Conservation (phyloP, 2,797 vertebrate species). For the Falco rusticolus region DNA sequence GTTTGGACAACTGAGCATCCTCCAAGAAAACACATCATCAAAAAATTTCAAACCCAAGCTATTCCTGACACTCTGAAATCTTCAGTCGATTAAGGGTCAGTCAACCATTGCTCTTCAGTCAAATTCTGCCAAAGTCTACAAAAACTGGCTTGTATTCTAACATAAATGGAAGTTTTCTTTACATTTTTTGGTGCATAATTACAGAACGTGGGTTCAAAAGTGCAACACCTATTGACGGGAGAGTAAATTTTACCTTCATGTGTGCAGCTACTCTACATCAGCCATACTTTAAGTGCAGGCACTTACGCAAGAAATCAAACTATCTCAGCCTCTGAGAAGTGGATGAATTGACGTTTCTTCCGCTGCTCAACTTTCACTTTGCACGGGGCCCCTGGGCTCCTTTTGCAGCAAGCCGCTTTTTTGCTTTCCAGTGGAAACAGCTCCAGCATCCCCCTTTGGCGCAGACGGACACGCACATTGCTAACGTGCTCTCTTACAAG, state of each 20-base stretch:
- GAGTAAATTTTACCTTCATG: neutral
- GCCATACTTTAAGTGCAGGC: neutral
- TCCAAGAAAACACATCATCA: neutral
- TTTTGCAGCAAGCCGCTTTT: neutral
- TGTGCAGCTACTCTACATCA: neutral
- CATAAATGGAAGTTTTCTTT: neutral
- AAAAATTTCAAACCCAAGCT: neutral
- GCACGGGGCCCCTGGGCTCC: neutral
- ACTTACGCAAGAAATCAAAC: neutral
- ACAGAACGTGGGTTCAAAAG: neutral
- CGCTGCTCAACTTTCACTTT: neutral
- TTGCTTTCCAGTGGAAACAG: neutral
- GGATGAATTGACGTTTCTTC: conserved; percentile 37
- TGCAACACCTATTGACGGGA: neutral
- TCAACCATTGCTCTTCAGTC: neutral
- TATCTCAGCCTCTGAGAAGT: neutral
- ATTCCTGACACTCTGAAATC: fast-evolving
- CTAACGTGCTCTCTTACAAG: neutral
- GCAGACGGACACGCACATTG: neutral
- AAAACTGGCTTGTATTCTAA: neutral
- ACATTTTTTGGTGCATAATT: neutral
- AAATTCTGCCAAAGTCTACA: neutral
- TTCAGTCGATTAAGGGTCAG: neutral
- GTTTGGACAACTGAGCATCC: neutral
- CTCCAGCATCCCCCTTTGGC: neutral